phyloP scores from a whole-genome alignment of 2,113 vertebrate genomes.

The Alectura lathami region DNA sequence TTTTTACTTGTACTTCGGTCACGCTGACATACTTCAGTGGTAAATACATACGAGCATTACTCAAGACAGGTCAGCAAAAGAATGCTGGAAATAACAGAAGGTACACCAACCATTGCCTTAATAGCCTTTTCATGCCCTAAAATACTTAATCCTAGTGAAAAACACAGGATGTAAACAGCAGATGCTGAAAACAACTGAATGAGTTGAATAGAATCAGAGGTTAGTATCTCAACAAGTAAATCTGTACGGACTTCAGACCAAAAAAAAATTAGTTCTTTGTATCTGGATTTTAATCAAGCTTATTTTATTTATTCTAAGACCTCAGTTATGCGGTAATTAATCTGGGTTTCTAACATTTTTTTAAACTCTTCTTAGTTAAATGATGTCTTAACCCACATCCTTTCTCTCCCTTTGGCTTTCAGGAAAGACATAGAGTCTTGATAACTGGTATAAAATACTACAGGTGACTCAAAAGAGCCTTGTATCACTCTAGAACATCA shows the following conservation, averaged over 20 bases:
- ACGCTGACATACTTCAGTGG: not conserved
- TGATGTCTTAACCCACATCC: not conserved
- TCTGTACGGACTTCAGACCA: not conserved
- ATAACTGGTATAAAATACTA: not conserved
- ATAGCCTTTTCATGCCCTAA: not conserved
- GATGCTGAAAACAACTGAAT: not conserved
- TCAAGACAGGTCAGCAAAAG: slow-evolving; percentile 9
- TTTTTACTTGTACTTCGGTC: not conserved
- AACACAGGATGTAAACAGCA: slow-evolving; percentile 13
- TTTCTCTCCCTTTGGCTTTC: not conserved
- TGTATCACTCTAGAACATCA: not conserved
- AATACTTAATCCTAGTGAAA: slow-evolving; percentile 21
- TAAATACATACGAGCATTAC: slow-evolving; percentile 3
- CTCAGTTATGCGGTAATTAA: not conserved
- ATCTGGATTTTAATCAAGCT: not conserved
- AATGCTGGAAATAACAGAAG: not conserved
- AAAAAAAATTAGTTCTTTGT: not conserved
- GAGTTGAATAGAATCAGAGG: not conserved
- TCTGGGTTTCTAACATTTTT: not conserved
- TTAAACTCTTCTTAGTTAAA: not conserved
- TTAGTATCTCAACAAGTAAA: not conserved
- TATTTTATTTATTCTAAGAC: not conserved
- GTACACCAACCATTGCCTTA: not conserved
- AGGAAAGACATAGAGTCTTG: not conserved
- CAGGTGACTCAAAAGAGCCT: not conserved